phyloP scores from a whole-genome alignment of 2,888 invertebrate species.

The Cephus runcator region DNA sequence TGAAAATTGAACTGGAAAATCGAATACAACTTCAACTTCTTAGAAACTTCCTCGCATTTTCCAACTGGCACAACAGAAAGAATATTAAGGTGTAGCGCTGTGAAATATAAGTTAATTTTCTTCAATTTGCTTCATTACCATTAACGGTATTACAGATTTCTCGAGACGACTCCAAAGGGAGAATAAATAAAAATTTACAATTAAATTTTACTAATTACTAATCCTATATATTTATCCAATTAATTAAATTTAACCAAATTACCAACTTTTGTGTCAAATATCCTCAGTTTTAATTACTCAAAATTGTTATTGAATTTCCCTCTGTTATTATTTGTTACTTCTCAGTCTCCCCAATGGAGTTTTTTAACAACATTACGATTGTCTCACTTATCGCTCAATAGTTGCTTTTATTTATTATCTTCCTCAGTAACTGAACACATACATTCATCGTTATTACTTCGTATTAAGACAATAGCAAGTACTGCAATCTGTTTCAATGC shows the following conservation, averaged over 20 bases:
- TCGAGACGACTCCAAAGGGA: neutral
- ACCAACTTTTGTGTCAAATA: neutral
- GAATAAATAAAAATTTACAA: neutral
- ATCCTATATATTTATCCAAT: neutral
- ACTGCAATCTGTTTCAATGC: neutral
- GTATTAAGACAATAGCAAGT: neutral
- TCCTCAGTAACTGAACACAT: neutral
- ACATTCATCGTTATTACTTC: neutral
- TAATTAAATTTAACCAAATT: no score
- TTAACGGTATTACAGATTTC: neutral
- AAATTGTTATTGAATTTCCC: neutral
- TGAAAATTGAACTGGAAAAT: slow-evolving; percentile 9
- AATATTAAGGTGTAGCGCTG: neutral
- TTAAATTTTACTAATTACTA: neutral
- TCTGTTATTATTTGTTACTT: neutral
- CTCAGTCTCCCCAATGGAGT: neutral
- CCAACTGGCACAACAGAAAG: neutral
- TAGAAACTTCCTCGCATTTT: neutral
- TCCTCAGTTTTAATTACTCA: neutral
- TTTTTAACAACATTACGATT: neutral
- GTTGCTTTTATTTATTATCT: neutral
- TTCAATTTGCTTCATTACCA: neutral
- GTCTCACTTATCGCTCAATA: neutral
- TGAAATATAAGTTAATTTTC: neutral
- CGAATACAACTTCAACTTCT: neutral